Conservation (phyloP, 2,888 invertebrate genomes). For the Aelia acuminata region DNA sequence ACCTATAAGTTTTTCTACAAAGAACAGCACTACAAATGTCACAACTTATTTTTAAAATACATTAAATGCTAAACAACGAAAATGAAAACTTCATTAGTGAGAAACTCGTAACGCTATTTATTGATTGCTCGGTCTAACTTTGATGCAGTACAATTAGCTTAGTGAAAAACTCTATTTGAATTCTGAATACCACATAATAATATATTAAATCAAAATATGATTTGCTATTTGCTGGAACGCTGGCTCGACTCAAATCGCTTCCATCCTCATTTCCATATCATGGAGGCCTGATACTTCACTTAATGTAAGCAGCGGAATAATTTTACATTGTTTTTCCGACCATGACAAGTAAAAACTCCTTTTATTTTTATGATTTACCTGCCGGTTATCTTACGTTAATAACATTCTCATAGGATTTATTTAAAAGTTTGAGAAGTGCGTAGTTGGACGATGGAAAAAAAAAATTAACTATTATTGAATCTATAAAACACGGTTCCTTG, state of each 20-base stretch:
- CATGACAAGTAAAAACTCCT: background rate
- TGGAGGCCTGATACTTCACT: background rate
- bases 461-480: too few species aligned
- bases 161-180: background rate
- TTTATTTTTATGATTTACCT: background rate
- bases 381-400: background rate
- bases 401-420: background rate
- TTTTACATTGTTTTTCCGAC: background rate
- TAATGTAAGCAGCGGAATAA: background rate
- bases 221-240: background rate
- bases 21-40: too few species aligned
- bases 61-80: too few species aligned
- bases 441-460: too few species aligned
- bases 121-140: background rate
- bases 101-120: background rate
- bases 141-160: background rate
- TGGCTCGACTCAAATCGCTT: background rate
- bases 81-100: too few species aligned
- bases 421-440: too few species aligned
- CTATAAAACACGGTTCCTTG: too few species aligned
- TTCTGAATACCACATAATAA: background rate
- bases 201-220: background rate
- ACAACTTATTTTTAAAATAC: too few species aligned
- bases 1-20: too few species aligned
- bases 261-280: constrained; percentile 12